Evolutionary conservation across 1,140 invertebrate genomes (phyloP).

Genomic region (Aphaenogaster rudis): DNA sequence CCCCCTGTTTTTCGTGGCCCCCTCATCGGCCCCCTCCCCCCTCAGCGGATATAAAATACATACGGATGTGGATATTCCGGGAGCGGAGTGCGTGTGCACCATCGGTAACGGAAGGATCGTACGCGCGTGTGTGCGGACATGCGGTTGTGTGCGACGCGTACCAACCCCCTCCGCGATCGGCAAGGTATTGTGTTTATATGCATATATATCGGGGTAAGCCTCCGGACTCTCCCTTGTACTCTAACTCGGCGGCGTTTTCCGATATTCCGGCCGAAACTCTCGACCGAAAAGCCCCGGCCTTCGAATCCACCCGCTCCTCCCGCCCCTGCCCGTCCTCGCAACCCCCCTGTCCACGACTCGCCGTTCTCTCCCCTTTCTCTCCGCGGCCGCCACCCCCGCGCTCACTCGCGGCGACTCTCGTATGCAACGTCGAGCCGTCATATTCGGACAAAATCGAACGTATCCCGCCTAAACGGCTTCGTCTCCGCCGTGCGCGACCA

Average conservation of each 20-base stretch:
- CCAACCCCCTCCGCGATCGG: constrained; percentile 64
- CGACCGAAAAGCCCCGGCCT: constrained; percentile 77
- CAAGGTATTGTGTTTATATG: constrained; percentile 78
- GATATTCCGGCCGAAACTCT: constrained; percentile 78
- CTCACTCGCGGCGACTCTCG: constrained; percentile 32
- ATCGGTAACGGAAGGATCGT: constrained; percentile 59
- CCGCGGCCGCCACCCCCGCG: constrained; percentile 55
- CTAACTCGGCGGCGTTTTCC: constrained; percentile 77
- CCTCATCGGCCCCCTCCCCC: neutral
- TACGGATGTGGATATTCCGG: constrained; percentile 74
- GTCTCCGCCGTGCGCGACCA: constrained; percentile 34
- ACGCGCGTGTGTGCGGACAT: neutral
- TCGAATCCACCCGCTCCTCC: constrained; percentile 65
- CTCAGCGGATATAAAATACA: constrained; percentile 82
- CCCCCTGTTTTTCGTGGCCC: neutral
- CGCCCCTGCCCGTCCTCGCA: constrained; percentile 15
- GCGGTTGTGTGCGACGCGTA: constrained; percentile 23
- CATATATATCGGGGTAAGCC: constrained; percentile 77
- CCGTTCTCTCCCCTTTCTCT: constrained; percentile 24
- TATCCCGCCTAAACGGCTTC: constrained; percentile 75
- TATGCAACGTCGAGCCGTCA: constrained; percentile 75
- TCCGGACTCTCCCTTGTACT: constrained; percentile 77
- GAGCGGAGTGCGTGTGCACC: constrained; percentile 45
- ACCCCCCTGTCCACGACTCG: constrained; percentile 35
- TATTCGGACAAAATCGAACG: constrained; percentile 79